Conservation (phyloP, 2,888 invertebrate species). For the Empis stercorea region DNA sequence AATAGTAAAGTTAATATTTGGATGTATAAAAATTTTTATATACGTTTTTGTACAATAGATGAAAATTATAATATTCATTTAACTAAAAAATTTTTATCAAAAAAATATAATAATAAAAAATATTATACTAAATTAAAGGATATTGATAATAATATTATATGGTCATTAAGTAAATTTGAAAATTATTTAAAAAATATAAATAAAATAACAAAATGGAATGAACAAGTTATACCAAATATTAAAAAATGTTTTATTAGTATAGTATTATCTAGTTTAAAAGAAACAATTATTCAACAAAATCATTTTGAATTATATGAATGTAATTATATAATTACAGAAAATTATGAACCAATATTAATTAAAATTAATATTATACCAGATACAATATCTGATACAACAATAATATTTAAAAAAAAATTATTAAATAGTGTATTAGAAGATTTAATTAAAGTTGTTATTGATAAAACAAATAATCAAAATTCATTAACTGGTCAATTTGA, state of each 20-base stretch:
- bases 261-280: constrained; percentile 63
- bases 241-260: constrained; percentile 68
- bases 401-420: constrained; percentile 67
- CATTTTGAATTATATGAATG: constrained; percentile 86
- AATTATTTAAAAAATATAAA: constrained; percentile 40
- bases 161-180: constrained; percentile 62
- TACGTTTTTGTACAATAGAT: constrained; percentile 75
- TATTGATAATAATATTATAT: constrained; percentile 92
- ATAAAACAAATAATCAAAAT: constrained; percentile 25
- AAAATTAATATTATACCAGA: constrained; percentile 88
- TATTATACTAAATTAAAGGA: too few relatives aligned
- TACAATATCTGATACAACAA: constrained; percentile 66
- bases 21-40: constrained; percentile 75
- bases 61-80: constrained; percentile 78
- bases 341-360: constrained; percentile 76
- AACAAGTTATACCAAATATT: constrained; percentile 72
- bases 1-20: constrained; percentile 68
- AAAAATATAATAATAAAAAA: too few relatives aligned
- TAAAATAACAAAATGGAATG: constrained; percentile 44
- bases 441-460: constrained; percentile 66
- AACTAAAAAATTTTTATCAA: too few relatives aligned
- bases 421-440: constrained; percentile 73
- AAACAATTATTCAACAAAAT: constrained; percentile 52
- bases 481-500: constrained; percentile 38
- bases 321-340: constrained; percentile 80